These are phyloP conservation scores for Fregetta grallaria DNA, from an alignment of 2,113 vertebrate species.

Conservation along the genomic window DNA sequence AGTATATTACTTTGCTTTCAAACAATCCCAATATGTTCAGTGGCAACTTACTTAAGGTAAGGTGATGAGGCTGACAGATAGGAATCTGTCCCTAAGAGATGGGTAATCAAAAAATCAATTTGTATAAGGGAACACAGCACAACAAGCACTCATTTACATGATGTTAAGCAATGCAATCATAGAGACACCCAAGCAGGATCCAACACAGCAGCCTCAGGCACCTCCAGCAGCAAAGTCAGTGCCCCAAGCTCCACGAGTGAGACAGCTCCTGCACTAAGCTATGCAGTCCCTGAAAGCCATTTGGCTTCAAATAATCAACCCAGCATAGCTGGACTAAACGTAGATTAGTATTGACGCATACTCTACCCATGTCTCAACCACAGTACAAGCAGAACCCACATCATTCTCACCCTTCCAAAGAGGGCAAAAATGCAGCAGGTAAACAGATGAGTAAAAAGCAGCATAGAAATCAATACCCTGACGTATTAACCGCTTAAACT, in stretches of 20 bases:
- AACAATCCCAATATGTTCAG: background rate
- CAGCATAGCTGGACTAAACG: accelerated
- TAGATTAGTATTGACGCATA: background rate
- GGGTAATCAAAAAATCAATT: background rate
- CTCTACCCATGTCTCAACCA: accelerated
- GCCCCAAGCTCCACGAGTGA: background rate
- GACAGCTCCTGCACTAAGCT: background rate
- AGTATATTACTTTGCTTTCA: background rate
- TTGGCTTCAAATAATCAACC: background rate
- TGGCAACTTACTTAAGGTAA: background rate
- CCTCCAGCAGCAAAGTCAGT: background rate
- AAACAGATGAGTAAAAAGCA: background rate
- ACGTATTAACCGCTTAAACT: background rate
- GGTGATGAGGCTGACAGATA: background rate
- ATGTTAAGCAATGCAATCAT: background rate
- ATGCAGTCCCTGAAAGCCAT: background rate
- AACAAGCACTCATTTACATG: background rate
- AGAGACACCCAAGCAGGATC: no score
- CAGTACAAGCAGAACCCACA: background rate
- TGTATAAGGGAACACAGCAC: background rate
- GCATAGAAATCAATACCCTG: background rate
- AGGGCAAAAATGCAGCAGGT: background rate
- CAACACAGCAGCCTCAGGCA: background rate
- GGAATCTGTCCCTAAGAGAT: background rate
- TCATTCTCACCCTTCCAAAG: background rate